These are phyloP conservation scores for Phrynocephalus forsythii DNA, from an alignment of 2,797 vertebrate genomes.

Conservation along the genomic window DNA sequence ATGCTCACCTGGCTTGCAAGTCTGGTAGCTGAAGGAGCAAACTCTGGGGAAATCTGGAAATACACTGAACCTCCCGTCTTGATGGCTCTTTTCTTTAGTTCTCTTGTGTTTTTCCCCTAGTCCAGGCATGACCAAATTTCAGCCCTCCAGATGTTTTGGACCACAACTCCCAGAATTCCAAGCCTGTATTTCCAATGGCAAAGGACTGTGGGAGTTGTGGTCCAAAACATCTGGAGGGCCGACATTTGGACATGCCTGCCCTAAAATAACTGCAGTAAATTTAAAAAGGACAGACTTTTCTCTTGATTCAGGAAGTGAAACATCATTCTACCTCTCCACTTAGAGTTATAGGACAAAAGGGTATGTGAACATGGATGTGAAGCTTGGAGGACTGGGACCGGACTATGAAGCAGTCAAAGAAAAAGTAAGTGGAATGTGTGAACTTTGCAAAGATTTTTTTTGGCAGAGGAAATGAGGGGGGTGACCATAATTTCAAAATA, in stretches of 20 bases:
- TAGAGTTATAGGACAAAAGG: conserved; percentile 78
- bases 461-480: not conserved
- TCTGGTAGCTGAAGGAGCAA: no score
- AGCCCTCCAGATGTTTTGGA: no score
- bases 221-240: no score
- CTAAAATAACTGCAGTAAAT: conserved; percentile 13
- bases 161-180: no score
- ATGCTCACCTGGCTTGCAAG: no score
- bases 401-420: conserved; percentile 81
- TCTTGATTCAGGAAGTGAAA: conserved; percentile 17
- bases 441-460: not conserved
- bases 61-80: no score
- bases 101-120: not conserved
- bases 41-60: no score
- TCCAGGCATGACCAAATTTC: no score
- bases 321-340: conserved; percentile 44
- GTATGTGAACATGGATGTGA: conserved; percentile 79
- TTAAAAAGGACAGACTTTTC: not conserved
- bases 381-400: conserved; percentile 87
- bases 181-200: no score
- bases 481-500: not conserved
- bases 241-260: no score
- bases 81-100: not conserved
- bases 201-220: no score
- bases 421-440: conserved; percentile 79